Percentiles rank a stretch among this genome's conserved stretches.
Evolutionary conservation across 2,113 vertebrate genomes (phyloP).

Genomic region (Ciconia stormi): DNA sequence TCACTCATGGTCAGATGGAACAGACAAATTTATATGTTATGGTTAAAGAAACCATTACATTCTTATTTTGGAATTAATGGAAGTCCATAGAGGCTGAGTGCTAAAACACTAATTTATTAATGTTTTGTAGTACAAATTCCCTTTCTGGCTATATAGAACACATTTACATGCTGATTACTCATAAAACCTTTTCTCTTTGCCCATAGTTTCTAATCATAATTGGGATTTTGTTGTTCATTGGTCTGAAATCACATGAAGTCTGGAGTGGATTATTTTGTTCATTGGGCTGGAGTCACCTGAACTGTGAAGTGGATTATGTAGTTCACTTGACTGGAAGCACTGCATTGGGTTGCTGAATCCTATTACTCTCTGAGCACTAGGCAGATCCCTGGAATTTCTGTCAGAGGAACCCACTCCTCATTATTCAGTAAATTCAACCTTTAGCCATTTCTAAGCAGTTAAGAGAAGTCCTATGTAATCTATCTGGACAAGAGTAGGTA

Average conservation of each 20-base stretch:
- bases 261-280: slow-evolving; percentile 39
- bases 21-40: neutral
- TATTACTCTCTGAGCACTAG: neutral
- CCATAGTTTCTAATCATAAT: neutral
- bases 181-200: neutral
- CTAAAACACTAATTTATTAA: neutral
- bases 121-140: neutral
- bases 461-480: neutral
- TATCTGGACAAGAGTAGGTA: neutral
- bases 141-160: neutral
- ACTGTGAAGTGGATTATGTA: slow-evolving; percentile 33
- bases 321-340: neutral
- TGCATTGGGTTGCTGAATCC: neutral
- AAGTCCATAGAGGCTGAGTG: neutral
- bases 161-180: neutral
- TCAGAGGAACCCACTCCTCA: neutral
- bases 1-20: neutral
- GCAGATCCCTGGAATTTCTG: neutral
- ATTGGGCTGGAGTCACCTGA: neutral
- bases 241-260: neutral
- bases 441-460: neutral
- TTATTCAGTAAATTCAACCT: neutral
- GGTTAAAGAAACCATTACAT: neutral
- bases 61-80: neutral
- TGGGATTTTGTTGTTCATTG: neutral